Conservation (phyloP, 2,113 vertebrate species). For the Chionis minor region DNA sequence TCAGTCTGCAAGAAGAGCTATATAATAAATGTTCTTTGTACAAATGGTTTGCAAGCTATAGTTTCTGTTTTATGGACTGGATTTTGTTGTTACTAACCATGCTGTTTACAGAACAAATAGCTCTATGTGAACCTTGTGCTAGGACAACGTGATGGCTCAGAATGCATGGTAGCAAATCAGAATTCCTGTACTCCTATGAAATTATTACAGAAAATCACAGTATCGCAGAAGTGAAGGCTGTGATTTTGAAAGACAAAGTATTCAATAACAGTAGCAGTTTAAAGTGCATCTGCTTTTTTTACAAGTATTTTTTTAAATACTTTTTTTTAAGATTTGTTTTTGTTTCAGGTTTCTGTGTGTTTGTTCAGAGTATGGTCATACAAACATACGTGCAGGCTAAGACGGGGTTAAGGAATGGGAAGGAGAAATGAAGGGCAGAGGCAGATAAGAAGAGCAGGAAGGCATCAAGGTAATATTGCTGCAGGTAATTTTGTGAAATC, state of each 20-base stretch:
- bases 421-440: not conserved
- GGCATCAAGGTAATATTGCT: not conserved
- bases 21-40: not conserved
- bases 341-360: not conserved
- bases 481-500: not conserved
- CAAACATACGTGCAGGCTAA: not conserved
- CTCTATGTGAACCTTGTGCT: not conserved
- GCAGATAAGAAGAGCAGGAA: not conserved
- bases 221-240: rapidly evolving
- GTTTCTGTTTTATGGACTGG: not conserved
- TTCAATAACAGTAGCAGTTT: not conserved
- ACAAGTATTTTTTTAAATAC: no score
- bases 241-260: not conserved
- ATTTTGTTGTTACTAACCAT: not conserved
- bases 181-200: not conserved
- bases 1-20: not conserved
- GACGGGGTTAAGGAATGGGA: rapidly evolving
- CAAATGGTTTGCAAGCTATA: not conserved
- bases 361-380: not conserved
- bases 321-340: not conserved
- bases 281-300: not conserved
- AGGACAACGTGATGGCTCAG: not conserved
- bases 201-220: not conserved
- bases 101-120: not conserved
- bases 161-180: not conserved